A percentile compares a stretch with the other conserved stretches of the same genome.
phyloP scores from a whole-genome alignment of 2,113 vertebrate genomes.

The Quiscalus mexicanus region DNA sequence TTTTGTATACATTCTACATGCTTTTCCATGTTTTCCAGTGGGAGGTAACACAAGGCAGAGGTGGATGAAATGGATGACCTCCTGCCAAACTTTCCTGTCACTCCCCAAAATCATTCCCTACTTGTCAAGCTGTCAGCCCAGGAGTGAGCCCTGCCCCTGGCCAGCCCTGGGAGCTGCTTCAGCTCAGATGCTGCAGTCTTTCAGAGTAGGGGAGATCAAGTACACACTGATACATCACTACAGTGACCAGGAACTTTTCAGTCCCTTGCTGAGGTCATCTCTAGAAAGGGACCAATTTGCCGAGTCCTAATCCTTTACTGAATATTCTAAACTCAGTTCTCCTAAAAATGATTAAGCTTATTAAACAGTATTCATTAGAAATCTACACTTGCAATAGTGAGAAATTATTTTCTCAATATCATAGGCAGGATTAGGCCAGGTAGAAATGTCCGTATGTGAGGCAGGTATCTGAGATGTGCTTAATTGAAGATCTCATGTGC shows the following conservation, averaged over 20 bases:
- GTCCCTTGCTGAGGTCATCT: background rate
- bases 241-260: background rate
- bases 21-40: background rate
- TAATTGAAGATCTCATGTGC: background rate
- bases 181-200: background rate
- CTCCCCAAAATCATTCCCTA: background rate
- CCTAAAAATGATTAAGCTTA: background rate
- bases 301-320: background rate
- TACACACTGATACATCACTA: accelerated
- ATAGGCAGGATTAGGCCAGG: background rate
- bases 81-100: background rate
- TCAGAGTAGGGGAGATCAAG: background rate
- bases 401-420: background rate
- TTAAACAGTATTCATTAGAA: background rate
- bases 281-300: background rate
- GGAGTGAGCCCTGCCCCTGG: background rate
- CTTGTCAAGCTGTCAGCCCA: background rate
- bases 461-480: background rate
- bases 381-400: background rate
- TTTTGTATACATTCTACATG: background rate
- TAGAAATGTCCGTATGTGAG: background rate
- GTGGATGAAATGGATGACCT: background rate
- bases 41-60: background rate
- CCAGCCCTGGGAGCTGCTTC: background rate
- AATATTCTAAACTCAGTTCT: background rate